A percentile compares a stretch with the other conserved stretches of the same genome.
Evolutionary conservation across 2,888 invertebrate species (phyloP).

Genomic region (Liodrosophila aerea): DNA sequence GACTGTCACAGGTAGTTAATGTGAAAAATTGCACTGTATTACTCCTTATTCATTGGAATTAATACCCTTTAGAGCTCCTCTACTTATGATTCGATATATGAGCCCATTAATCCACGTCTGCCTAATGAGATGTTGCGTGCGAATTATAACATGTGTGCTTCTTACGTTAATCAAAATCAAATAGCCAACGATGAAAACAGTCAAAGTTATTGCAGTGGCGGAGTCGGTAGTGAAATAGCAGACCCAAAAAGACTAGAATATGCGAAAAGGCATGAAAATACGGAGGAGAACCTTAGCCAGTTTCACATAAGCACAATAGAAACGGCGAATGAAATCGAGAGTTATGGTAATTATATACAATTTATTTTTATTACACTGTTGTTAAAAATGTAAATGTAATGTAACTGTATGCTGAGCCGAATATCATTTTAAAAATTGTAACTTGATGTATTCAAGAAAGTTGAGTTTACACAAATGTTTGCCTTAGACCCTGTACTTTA

Average conservation of each 20-base stretch:
- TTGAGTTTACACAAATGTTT: no score
- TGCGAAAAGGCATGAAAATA: constrained; percentile 89
- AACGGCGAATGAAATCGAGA: constrained; percentile 87
- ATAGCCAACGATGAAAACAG: constrained; percentile 50
- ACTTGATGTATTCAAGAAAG: no score
- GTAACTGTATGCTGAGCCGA: no score
- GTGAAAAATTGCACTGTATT: no score
- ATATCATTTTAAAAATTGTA: not conserved
- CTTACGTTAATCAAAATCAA: constrained; percentile 84
- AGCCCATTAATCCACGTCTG: constrained; percentile 94
- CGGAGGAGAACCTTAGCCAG: constrained; percentile 93
- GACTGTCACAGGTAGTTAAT: constrained; percentile 88
- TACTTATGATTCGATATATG: constrained; percentile 94
- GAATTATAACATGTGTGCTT: constrained; percentile 87
- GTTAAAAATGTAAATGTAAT: no score
- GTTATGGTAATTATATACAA: constrained; percentile 83
- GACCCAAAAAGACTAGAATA: constrained; percentile 37
- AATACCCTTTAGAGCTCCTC: constrained; percentile 84
- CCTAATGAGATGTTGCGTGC: constrained; percentile 87
- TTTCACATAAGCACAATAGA: constrained; percentile 94
- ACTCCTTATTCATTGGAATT: no score
- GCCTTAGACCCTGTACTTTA: no score
- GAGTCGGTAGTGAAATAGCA: not conserved
- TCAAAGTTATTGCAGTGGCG: constrained; percentile 65
- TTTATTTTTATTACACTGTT: no score